Base-by-base conservation (phyloP, 1,140 invertebrate genomes). In the Sinonovacula constricta region DNA sequence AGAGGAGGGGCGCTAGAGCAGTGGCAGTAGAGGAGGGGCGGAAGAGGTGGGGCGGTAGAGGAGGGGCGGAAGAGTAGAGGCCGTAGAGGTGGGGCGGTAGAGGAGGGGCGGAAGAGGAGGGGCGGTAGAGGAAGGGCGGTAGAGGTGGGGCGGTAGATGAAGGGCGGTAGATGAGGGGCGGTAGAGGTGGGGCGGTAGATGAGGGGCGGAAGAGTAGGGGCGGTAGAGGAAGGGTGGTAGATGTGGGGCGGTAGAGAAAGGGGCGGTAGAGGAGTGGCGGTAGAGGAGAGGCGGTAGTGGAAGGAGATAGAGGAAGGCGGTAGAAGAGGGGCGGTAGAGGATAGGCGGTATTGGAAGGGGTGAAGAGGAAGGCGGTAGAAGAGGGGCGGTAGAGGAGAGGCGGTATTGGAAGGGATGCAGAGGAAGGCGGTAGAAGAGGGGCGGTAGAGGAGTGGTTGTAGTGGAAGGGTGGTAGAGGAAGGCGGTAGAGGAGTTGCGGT, bases 221-320 rank as follows among this genome's bases (percentile, higher is more conserved):
- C 10, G n/a, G 45, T 12, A 49, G 45, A 49, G n/a, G 10, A n/a
- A n/a, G n/a, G 45, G 45, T 10, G 45, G n/a, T 10, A n/a, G 45
- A n/a, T 12, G 45, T 10, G n/a, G 45, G n/a, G 45, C 10, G 45
- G 45, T 12, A n/a, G 45, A 12, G n/a, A 49, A 49, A n/a, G n/a
- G 10, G 10, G 45, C 10, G 10, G 45, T 10, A n/a, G 45, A n/a
- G n/a, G 45, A 49, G 45, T 10, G n/a, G 45, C 10, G 45, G 45
- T 49, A n/a, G n/a, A n/a, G 45, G 45, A n/a, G n/a, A n/a, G 45
- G 45, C 10, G n/a, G 45, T 10, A n/a, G n/a, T 10, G n/a, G 45
- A n/a, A 49, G 45, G n/a, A 49, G n/a, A 49, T n/a, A 49, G 45
- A n/a, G 45, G 45, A 49, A 49, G 45, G n/a, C 45, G 45, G 45